These are phyloP conservation scores for Platycercus adscitus DNA, from an alignment of 2,113 vertebrate genomes.

Conservation along the genomic window DNA sequence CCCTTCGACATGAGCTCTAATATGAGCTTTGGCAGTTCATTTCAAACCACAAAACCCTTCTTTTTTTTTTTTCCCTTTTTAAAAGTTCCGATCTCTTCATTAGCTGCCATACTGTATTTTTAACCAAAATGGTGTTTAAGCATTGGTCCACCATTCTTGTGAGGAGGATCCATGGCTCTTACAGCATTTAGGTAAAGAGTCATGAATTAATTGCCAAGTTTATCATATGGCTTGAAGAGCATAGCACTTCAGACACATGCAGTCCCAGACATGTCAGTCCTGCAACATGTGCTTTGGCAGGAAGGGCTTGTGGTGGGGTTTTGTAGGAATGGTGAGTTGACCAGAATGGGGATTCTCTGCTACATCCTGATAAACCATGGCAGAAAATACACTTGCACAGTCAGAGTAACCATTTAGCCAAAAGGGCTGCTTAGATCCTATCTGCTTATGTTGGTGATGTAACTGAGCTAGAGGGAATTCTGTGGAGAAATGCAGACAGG, in stretches of 20 bases:
- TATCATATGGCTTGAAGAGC: not conserved
- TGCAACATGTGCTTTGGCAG: not conserved
- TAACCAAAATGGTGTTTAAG: not conserved
- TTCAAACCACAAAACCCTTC: not conserved
- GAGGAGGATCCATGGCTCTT: not conserved
- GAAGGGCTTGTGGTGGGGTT: not conserved
- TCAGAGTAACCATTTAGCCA: not conserved
- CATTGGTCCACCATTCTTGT: not conserved
- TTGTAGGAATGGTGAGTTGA: not conserved
- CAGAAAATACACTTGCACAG: not conserved
- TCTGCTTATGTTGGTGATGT: not conserved
- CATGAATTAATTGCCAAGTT: not conserved
- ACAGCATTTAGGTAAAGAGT: not conserved
- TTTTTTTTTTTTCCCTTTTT: not conserved
- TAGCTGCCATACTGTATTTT: not conserved
- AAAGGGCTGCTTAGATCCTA: not conserved
- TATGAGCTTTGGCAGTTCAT: not conserved
- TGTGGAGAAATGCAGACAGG: not conserved
- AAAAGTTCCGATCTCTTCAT: not conserved
- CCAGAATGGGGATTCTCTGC: not conserved
- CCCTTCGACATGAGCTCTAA: not conserved
- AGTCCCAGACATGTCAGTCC: not conserved
- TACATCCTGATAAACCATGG: not conserved
- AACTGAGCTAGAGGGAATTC: not conserved
- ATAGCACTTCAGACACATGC: not conserved